Base-by-base conservation (phyloP, 2,113 vertebrate genomes). In the Leuciscus idus region DNA sequence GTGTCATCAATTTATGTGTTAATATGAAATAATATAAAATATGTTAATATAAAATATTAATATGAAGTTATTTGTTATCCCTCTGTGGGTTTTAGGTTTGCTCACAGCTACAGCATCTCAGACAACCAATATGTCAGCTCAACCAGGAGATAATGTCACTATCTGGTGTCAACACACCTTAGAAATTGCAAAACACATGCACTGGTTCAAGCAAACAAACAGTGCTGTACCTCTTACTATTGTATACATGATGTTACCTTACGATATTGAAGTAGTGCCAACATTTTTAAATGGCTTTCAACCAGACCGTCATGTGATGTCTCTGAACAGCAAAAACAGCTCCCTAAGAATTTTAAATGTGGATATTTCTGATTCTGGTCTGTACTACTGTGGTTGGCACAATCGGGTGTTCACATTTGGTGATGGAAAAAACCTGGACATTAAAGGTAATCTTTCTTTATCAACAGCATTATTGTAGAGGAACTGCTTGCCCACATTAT, bases 171-270 rank as follows among this genome's bases (percentile, higher is more conserved):
- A 52, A 52, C 74, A 76, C n/a, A 76, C n/a, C 3, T 0, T 4
- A 76, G 0, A 9, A 0, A 17, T 0, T 11, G 74, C 7, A 76
- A 2, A 11, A 0, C 0, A 30, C 74, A 52, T 76, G 9, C 48
- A 55, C 7, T 76, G 74, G 74, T 52, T 76, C 74, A 76, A 55
- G 48, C 74, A 76, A 50, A 76, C 13, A 30, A 50, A 55, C 23
- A 17, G 4, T 52, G 3, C 15, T 52, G 74, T 55, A 17, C 74
- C 74, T 52, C 15, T 52, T 52, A 2, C 1, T 15, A 76, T 76
- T 76, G 46, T 76, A 30, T 30, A 55, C 26, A 50, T 19, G 48
- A 52, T 76, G 74, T 4, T 52, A 76, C 0, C 0, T 7, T 55
- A 10, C 13, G 0, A 15, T 4, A 1, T 21, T 28, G n/a, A 76